phyloP scores from a whole-genome alignment of 2,797 vertebrate genomes.

The Tolypeutes matacus region DNA sequence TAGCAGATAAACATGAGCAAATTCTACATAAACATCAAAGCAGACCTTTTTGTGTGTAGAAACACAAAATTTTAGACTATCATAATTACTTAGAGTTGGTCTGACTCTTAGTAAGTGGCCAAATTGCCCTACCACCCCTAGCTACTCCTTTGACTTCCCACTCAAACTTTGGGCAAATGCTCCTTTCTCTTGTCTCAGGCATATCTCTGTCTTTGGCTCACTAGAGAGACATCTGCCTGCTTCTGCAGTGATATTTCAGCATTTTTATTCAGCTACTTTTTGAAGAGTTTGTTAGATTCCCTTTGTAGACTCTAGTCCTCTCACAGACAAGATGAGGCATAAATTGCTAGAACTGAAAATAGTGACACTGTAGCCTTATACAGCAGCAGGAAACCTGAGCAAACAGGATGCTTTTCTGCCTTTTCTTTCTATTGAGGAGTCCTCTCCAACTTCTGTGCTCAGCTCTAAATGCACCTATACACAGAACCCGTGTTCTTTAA shows the following conservation, averaged over 20 bases:
- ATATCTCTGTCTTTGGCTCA: background rate
- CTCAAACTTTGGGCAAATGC: background rate
- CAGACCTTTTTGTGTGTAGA: background rate
- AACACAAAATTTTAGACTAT: background rate
- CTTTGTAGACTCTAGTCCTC: slow-evolving; percentile 62
- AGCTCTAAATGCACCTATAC: background rate
- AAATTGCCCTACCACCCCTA: background rate
- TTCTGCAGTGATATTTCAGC: slow-evolving; percentile 61
- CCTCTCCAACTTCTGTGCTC: background rate
- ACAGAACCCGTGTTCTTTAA: background rate
- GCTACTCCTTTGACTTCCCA: background rate
- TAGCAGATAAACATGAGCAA: background rate
- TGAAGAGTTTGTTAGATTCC: slow-evolving; percentile 61
- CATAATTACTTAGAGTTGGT: background rate
- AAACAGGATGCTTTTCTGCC: background rate
- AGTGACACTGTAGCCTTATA: background rate
- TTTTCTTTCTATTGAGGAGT: background rate
- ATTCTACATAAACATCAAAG: background rate
- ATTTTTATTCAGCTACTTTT: slow-evolving; percentile 67
- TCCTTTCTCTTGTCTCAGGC: background rate
- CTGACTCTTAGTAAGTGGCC: background rate
- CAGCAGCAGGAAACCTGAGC: background rate
- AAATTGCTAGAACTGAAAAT: slow-evolving; percentile 60
- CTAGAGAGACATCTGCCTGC: slow-evolving; percentile 36
- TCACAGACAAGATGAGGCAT: slow-evolving; percentile 58